These are phyloP conservation scores for Diplolepis rosae DNA, from an alignment of 2,888 invertebrate genomes.

Conservation along the genomic window DNA sequence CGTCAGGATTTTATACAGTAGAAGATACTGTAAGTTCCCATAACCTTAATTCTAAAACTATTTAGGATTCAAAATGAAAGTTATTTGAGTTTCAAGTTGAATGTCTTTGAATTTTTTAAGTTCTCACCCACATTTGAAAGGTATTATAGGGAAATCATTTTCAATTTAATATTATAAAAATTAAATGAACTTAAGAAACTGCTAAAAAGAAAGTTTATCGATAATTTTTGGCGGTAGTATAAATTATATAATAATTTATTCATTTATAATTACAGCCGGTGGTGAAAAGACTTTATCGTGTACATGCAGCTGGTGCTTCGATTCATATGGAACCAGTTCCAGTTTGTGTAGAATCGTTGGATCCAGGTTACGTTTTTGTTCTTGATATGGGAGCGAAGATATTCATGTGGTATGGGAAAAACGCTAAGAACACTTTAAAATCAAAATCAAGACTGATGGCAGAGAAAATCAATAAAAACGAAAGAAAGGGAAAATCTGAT, in stretches of 20 bases:
- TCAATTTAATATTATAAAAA: too few species aligned
- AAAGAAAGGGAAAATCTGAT: constrained; percentile 95
- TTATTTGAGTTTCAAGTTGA: too few species aligned
- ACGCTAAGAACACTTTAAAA: constrained; percentile 90
- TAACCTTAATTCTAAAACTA: too few species aligned
- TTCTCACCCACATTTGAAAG: too few species aligned
- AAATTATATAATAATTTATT: constrained; percentile 32
- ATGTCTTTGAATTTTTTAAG: too few species aligned
- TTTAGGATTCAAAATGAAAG: too few species aligned
- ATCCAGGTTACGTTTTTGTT: constrained; percentile 93
- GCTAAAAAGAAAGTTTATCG: background rate
- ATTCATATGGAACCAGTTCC: constrained; percentile 93
- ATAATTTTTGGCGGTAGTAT: constrained; percentile 3
- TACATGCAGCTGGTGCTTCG: constrained; percentile 90
- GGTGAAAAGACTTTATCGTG: constrained; percentile 88
- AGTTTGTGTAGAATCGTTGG: constrained; percentile 82
- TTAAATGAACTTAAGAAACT: too few species aligned
- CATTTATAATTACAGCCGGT: constrained; percentile 78
- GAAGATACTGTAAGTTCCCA: constrained; percentile 84
- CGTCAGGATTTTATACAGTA: constrained; percentile 97
- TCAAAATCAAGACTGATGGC: constrained; percentile 93
- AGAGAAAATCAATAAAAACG: constrained; percentile 99
- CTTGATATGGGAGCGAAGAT: constrained; percentile 90
- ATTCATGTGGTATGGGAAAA: constrained; percentile 93
- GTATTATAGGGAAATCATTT: too few species aligned